Evolutionary conservation across 2,113 vertebrate genomes (phyloP).

Genomic region (Orcinus orca): DNA sequence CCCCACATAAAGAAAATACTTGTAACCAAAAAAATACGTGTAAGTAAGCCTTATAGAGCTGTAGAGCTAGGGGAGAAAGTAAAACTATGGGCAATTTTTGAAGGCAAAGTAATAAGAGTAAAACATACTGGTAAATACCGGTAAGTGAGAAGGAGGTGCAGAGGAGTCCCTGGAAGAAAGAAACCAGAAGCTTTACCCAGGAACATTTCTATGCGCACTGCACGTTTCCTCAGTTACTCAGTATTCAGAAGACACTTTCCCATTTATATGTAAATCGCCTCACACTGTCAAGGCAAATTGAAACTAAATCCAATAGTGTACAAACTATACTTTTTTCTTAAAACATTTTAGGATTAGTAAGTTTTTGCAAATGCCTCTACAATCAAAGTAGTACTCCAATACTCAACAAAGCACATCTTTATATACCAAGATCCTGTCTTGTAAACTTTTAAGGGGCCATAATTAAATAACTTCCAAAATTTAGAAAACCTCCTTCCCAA

Average conservation of each 20-base stretch:
- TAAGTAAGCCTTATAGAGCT: not conserved
- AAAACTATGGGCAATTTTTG: not conserved
- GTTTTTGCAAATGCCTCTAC: slow-evolving; percentile 61
- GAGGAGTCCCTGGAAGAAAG: not conserved
- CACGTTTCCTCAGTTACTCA: not conserved
- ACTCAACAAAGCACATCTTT: slow-evolving; percentile 73
- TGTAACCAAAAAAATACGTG: not conserved
- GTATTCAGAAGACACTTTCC: slow-evolving; percentile 33
- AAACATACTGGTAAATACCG: not conserved
- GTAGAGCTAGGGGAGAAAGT: not conserved
- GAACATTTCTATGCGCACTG: not conserved
- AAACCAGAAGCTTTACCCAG: not conserved
- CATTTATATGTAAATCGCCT: not conserved
- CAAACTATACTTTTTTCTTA: slow-evolving; percentile 47
- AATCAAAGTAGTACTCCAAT: slow-evolving; percentile 72
- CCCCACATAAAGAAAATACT: not conserved
- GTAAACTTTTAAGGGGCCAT: slow-evolving; percentile 82
- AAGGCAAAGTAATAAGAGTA: not conserved
- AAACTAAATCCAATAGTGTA: slow-evolving; percentile 62
- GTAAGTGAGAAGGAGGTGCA: not conserved
- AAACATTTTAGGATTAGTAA: slow-evolving; percentile 72
- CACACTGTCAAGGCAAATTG: slow-evolving; percentile 62
- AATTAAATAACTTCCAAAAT: slow-evolving; percentile 52
- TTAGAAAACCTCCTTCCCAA: slow-evolving; percentile 11
- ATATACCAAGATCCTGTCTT: slow-evolving; percentile 81